A percentile compares a stretch with the other conserved stretches of the same genome.
Evolutionary conservation across 2,888 invertebrate species (phyloP).

Genomic region (Nephrocerus scutellatus): DNA sequence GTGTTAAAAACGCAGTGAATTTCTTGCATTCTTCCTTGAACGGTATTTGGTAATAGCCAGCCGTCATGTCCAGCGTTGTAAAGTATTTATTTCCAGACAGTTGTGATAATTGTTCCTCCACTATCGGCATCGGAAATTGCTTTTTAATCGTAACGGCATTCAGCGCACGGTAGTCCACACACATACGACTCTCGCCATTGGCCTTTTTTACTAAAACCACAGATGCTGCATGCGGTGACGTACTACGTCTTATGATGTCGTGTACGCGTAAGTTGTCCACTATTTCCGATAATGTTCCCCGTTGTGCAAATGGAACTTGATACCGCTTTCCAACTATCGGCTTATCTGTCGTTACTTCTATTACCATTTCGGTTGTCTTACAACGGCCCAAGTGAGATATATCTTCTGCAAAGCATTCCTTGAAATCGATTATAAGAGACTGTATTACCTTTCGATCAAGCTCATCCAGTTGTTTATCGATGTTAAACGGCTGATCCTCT

Average conservation of each 20-base stretch:
- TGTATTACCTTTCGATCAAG: conserved; percentile 1
- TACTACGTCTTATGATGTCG: conserved; percentile 10
- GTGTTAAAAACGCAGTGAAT: conserved; percentile 33
- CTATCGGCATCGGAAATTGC: conserved; percentile 14
- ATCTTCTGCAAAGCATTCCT: conserved; percentile 6
- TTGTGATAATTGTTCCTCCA: conserved; percentile 11
- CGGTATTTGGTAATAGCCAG: conserved; percentile 30
- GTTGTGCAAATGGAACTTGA: conserved; percentile 12
- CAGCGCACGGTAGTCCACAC: conserved; percentile 11
- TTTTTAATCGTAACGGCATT: conserved; percentile 13
- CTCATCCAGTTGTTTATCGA: conserved; percentile 1
- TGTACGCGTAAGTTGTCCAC: conserved; percentile 1
- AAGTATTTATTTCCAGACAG: conserved; percentile 26
- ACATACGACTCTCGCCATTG: conserved; percentile 11
- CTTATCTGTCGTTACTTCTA: conserved; percentile 5
- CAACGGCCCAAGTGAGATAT: conserved; percentile 3
- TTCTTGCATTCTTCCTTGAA: conserved; percentile 22
- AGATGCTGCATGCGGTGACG: conserved; percentile 11
- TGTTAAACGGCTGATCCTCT: neutral
- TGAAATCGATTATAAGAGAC: conserved; percentile 1
- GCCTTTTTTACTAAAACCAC: conserved; percentile 10
- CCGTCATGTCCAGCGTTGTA: conserved; percentile 30
- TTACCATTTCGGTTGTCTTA: conserved; percentile 7
- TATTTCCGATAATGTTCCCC: conserved; percentile 3
- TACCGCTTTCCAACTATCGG: conserved; percentile 10